Evolutionary conservation across 2,888 invertebrate species (phyloP).

Genomic region (Pecten maximus): DNA sequence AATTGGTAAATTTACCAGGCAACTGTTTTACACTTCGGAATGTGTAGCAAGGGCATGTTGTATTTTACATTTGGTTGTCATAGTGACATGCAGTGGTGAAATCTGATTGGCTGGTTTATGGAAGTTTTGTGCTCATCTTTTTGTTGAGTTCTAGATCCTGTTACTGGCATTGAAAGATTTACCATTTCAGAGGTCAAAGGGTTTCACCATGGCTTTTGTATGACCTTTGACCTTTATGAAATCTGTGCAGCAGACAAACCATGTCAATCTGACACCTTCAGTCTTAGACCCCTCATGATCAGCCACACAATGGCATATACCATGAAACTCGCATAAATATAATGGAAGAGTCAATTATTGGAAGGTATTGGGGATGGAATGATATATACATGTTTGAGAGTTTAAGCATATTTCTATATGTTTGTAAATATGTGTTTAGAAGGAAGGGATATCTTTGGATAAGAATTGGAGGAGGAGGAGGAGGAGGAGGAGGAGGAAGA

Average conservation of each 20-base stretch:
- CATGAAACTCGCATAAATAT: neutral
- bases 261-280: neutral
- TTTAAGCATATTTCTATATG: neutral
- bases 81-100: neutral
- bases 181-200: neutral
- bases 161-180: neutral
- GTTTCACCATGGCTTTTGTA: neutral
- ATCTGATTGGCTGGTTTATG: neutral
- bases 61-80: slow-evolving; percentile 10
- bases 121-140: neutral
- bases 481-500: neutral
- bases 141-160: neutral
- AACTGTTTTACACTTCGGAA: neutral
- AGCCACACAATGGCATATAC: neutral
- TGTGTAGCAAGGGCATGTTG: neutral
- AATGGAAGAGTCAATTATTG: neutral
- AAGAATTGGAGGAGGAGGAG: neutral
- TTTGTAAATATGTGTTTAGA: neutral
- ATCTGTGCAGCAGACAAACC: neutral
- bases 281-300: neutral
- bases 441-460: neutral
- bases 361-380: neutral
- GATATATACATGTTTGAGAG: neutral
- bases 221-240: neutral
- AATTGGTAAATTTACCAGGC: neutral